phyloP scores from a whole-genome alignment of 1,140 invertebrate species.

The Teleopsis dalmanni region DNA sequence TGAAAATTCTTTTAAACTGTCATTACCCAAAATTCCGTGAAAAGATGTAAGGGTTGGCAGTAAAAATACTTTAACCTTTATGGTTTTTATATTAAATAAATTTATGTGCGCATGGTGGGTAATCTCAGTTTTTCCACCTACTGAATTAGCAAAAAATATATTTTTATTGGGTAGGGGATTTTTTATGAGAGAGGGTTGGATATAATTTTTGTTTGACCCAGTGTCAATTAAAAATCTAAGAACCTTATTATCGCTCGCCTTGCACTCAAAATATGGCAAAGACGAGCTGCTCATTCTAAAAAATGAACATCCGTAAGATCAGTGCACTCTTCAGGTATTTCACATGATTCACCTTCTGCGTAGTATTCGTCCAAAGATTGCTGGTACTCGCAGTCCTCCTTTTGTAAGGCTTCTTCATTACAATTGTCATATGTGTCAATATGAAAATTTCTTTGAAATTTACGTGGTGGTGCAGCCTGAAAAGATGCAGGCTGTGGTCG shows the following conservation, averaged over 20 bases:
- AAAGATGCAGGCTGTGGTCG: slow-evolving; percentile 1
- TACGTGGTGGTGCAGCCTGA: background rate
- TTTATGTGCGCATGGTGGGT: slow-evolving; percentile 5
- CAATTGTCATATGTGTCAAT: background rate
- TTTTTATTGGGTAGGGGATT: slow-evolving; percentile 6
- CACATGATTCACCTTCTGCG: background rate
- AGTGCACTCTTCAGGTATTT: no score
- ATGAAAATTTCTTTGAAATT: slow-evolving; percentile 1
- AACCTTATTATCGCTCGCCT: background rate
- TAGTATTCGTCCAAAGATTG: background rate
- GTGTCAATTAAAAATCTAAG: slow-evolving; percentile 13
- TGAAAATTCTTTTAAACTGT: slow-evolving; percentile 8
- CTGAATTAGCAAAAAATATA: slow-evolving; percentile 5
- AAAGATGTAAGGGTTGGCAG: slow-evolving; percentile 4
- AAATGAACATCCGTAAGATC: slow-evolving; percentile 8
- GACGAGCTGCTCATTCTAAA: slow-evolving; percentile 16
- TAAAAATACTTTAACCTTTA: slow-evolving; percentile 6
- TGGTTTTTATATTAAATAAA: background rate
- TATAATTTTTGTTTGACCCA: slow-evolving; percentile 14
- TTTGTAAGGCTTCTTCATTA: no score
- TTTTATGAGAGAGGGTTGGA: background rate
- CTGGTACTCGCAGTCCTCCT: no score
- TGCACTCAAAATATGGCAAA: slow-evolving; percentile 10
- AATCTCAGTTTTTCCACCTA: slow-evolving; percentile 4
- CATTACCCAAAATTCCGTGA: slow-evolving; percentile 7